A percentile compares a stretch with the other conserved stretches of the same genome.
Conservation (phyloP, 2,797 vertebrate genomes). For the Phoeniculus purpureus region DNA sequence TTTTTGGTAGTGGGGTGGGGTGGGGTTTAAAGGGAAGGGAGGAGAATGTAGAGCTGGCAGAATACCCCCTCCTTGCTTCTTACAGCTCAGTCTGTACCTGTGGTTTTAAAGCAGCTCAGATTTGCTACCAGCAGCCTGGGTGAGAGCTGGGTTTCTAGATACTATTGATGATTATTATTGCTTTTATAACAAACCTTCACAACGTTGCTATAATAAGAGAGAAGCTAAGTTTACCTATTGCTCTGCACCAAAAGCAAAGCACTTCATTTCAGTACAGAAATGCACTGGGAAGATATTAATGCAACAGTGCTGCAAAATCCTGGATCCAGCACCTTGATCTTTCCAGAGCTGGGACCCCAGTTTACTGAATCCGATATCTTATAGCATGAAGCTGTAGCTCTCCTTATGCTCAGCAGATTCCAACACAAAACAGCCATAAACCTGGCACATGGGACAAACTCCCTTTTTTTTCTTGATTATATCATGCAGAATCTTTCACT, state of each 20-base stretch:
- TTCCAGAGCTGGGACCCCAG: neutral
- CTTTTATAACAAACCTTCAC: neutral
- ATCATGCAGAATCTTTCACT: neutral
- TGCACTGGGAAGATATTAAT: neutral
- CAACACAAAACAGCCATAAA: neutral
- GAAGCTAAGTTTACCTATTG: neutral
- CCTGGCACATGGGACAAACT: neutral
- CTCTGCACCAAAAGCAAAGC: slow-evolving; percentile 13
- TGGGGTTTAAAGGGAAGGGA: slow-evolving; percentile 54
- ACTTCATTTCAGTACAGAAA: neutral
- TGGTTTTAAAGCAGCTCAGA: neutral
- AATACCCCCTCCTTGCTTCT: slow-evolving; percentile 18
- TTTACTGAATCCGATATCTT: neutral
- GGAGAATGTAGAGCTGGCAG: slow-evolving; percentile 34
- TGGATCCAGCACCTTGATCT: neutral
- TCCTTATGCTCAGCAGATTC: neutral
- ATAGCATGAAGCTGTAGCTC: neutral
- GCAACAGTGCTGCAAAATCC: slow-evolving; percentile 42
- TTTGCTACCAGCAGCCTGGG: neutral
- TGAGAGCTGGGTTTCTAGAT: neutral
- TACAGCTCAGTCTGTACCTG: neutral
- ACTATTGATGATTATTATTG: neutral
- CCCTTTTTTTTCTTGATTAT: neutral
- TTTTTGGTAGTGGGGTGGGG: slow-evolving; percentile 27
- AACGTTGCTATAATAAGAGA: neutral